Evolutionary conservation across 2,113 vertebrate genomes (phyloP).

Genomic region (Dasyornis broadbenti): DNA sequence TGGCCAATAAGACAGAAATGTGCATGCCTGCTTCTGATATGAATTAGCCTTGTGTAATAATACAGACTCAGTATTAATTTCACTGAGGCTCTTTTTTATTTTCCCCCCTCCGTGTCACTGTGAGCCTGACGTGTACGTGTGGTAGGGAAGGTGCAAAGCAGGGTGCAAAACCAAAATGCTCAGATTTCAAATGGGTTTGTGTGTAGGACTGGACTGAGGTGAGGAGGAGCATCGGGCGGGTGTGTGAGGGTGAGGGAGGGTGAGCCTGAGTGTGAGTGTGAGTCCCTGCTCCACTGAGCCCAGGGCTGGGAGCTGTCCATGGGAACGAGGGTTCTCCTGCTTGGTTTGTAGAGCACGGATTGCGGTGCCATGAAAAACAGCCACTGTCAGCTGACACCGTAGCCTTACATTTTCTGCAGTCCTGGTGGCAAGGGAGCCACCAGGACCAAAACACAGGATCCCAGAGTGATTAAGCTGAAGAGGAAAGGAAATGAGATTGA

Average conservation of each 20-base stretch:
- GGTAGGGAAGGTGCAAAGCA: background rate
- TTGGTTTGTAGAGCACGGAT: background rate
- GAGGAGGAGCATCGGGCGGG: background rate
- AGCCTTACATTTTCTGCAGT: background rate
- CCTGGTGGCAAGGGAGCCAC: background rate
- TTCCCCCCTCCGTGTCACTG: background rate
- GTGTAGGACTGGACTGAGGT: rapidly evolving
- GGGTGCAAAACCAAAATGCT: background rate
- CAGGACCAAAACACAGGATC: background rate
- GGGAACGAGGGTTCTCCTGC: background rate
- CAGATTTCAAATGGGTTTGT: background rate
- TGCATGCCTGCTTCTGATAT: background rate
- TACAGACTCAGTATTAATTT: background rate
- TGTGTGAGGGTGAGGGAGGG: background rate
- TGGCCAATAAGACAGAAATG: background rate
- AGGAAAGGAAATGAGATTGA: background rate
- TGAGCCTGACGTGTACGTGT: background rate
- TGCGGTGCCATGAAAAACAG: background rate
- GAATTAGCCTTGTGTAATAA: background rate
- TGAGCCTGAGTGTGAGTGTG: background rate
- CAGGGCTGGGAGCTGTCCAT: background rate
- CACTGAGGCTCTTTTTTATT: background rate
- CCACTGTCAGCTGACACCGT: background rate
- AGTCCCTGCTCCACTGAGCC: background rate
- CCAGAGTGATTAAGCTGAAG: background rate